phyloP scores from a whole-genome alignment of 2,113 vertebrate species.

The Silurus glanis region DNA sequence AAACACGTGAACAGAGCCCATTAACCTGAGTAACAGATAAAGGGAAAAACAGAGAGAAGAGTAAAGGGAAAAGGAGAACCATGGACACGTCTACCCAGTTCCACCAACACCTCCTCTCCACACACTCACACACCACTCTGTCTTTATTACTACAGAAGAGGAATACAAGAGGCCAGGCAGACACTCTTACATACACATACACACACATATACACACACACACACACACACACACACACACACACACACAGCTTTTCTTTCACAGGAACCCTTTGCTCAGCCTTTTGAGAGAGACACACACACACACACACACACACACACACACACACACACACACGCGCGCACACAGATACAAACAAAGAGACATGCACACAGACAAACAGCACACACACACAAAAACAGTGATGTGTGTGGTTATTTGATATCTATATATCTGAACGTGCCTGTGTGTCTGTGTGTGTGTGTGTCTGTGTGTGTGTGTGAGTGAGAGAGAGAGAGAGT shows the following conservation, averaged over 20 bases:
- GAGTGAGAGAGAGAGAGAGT: too few relatives aligned
- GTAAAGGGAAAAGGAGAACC: conserved; percentile 14
- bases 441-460: neutral
- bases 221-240: neutral
- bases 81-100: neutral
- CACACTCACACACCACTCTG: neutral
- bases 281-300: neutral
- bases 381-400: neutral
- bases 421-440: neutral
- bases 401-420: neutral
- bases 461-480: too few relatives aligned
- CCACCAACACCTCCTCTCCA: neutral
- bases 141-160: neutral
- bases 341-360: neutral
- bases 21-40: neutral
- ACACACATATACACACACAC: neutral
- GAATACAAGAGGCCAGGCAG: neutral
- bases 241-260: neutral
- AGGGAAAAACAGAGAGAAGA: neutral
- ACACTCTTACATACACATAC: neutral
- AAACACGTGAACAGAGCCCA: conserved; percentile 23
- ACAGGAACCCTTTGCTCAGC: too few relatives aligned
- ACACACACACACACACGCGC: neutral
- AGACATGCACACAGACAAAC: neutral
- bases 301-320: neutral